Evolutionary conservation across 2,888 invertebrate species (phyloP), one percentile per base, ranked within the genome.

Genomic region (Ptychoptera albimana): DNA sequence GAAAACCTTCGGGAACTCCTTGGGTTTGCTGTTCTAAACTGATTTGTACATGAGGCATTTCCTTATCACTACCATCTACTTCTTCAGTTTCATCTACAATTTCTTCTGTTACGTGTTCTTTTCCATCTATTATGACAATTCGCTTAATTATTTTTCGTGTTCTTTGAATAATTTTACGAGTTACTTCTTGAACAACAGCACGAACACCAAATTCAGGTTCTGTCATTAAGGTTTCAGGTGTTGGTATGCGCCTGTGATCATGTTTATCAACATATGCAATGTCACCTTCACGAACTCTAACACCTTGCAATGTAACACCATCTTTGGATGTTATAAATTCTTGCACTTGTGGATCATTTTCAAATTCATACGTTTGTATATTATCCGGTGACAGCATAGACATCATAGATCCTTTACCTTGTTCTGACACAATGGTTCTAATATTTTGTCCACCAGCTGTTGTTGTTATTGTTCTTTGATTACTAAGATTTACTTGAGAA

Each of bases 51-150:
- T 30, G 39, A 37, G 42, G 42, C 8, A 7, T 12, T 34, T 35
- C 34, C 5, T 42, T 34, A 12, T 46, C 42, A 30, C 43, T 42
- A 9, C 64, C 50, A 49, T 65, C 64, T 15, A 63, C 50, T 50
- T 64, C 63, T 61, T 85, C 87, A 0, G 88, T 88, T 60, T 87
- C 87, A 56, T 88, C 88, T 37, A 87, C 70, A 1, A 87, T 65
- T 66, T 88, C 87, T 62, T 88, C 88, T 8, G 79, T 79, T 0
- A 84, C 74, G 48, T 81, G 80, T 64, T 88, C 88, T 63, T 84
- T 82, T 0, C 88, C 88, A 58, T 88, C 80, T 46, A 87, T 75
- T 6, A 86, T 77, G 1, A 81, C 79, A 2, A 83, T 74, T 50
- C 79, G 76, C 44, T 82, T 73, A 43, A 88, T 81, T 13, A 86